These are phyloP conservation scores for Ctenochaetus hawaiiensis DNA, from an alignment of 2,797 vertebrate species.

Conservation along the genomic window DNA sequence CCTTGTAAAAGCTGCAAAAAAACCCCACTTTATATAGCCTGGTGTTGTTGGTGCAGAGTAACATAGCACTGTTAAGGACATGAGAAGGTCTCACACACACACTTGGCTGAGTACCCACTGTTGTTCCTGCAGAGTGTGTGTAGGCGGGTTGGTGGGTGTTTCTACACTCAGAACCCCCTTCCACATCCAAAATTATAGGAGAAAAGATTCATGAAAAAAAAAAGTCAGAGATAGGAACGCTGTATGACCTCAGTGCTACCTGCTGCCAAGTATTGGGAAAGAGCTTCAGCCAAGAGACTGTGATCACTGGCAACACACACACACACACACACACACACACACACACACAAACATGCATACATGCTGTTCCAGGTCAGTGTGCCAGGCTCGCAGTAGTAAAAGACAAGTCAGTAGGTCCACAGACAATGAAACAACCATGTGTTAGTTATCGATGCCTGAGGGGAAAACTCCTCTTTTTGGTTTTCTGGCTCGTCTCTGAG, in stretches of 20 bases:
- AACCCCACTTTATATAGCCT: conserved; percentile 17
- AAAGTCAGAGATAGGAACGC: not conserved
- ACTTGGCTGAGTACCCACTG: conserved; percentile 4
- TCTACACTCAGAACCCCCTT: conserved; percentile 10
- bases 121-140: conserved; percentile 18
- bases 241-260: conserved; percentile 29
- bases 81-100: not conserved
- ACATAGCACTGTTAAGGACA: not conserved
- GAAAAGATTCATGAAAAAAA: conserved; percentile 1
- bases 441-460: conserved; percentile 18
- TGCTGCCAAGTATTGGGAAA: conserved; percentile 46
- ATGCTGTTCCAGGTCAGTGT: conserved; percentile 28
- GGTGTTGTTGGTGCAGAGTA: conserved; percentile 7
- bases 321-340: conserved; percentile 1
- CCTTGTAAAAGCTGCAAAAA: not conserved
- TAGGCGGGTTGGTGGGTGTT: conserved; percentile 28
- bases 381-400: conserved; percentile 18
- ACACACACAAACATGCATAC: not conserved
- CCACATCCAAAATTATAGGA: conserved; percentile 8
- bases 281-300: conserved; percentile 9
- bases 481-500: not conserved
- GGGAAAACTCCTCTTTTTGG: conserved; percentile 3
- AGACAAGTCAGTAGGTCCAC: conserved; percentile 12
- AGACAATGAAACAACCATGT: not conserved
- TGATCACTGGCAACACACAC: not conserved